Evolutionary conservation across 2,113 vertebrate species (phyloP), one percentile per base, ranked within the genome.

Genomic region (Rhipidura dahli): DNA sequence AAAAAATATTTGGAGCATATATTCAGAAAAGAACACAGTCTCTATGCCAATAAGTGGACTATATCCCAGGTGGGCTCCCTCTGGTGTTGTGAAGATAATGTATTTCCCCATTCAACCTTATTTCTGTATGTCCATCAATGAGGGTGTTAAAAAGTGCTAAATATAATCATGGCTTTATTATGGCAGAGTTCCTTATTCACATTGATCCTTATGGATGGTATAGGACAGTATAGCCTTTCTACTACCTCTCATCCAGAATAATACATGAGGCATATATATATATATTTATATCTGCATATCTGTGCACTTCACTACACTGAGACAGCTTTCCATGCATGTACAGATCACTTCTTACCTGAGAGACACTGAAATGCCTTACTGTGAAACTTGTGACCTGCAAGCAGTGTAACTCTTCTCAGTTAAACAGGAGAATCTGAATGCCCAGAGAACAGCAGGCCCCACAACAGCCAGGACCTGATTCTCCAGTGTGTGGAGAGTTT

Each of bases 41-140:
- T 8, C 33, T 59, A 37, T 75, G 72, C 51, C 65, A 66, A 2
- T 27, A 66, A 64, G 22, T 8, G 22, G n/a, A 35, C 56, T 54
- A 47, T 40, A 71, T 37, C 35, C 69, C 80, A 75, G 56, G 72
- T 87, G 53, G 79, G 80, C 96, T 96, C 96, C 96, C 96, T 95
- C 96, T 97, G 86, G 86, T 95, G 96, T 95, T 90, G 68, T 92
- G 60, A 96, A 64, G 20, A 47, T 40, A 61, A 66, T 23, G 2
- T 68, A 60, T 79, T 87, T 95, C 26, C 31, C 28, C 24, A 42
- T 45, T 56, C 49, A 64, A 65, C 13, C 4, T 59, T 37, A 61
- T 60, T 76, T 85, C 19, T 45, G 83, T 28, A 7, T 30, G 39
- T n/a, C 28, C 17, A 44, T 35, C 24, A 56, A 24, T 26, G 69